Evolutionary conservation across 2,888 invertebrate species (phyloP).

Genomic region (Ochlodes sylvanus): DNA sequence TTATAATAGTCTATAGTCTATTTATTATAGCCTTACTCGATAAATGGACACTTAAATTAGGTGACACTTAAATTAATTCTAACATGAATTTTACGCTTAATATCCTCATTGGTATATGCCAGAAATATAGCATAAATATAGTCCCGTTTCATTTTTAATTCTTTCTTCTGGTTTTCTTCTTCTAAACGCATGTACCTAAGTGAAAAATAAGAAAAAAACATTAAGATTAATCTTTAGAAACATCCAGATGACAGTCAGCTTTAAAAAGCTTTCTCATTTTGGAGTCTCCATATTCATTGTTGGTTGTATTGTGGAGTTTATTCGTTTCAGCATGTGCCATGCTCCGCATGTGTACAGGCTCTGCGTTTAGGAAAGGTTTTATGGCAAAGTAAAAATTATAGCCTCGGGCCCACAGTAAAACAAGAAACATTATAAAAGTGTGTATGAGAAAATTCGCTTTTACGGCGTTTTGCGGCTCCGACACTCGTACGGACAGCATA

Average conservation of each 20-base stretch:
- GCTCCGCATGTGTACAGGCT: conserved; percentile 9
- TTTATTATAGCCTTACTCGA: no score
- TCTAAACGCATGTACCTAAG: no score
- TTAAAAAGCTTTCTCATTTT: conserved; percentile 19
- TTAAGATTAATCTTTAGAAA: conserved; percentile 10
- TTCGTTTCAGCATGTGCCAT: conserved; percentile 21
- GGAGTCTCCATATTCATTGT: conserved; percentile 10
- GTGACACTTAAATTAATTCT: no score
- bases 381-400: conserved; percentile 56
- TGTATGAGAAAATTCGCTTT: conserved; percentile 67
- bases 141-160: no score
- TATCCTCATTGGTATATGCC: no score
- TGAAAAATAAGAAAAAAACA: not conserved
- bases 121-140: no score
- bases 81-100: no score
- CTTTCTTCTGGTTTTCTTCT: no score
- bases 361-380: conserved; percentile 27
- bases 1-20: no score
- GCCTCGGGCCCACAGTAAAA: conserved; percentile 56
- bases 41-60: no score
- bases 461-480: conserved; percentile 49
- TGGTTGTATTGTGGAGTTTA: conserved; percentile 21
- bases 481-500: conserved; percentile 21
- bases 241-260: not conserved
- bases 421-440: conserved; percentile 63